A percentile compares a stretch with the other conserved stretches of the same genome.
Conservation (phyloP, 2,797 vertebrate species). For the Pelobates cultripes region DNA sequence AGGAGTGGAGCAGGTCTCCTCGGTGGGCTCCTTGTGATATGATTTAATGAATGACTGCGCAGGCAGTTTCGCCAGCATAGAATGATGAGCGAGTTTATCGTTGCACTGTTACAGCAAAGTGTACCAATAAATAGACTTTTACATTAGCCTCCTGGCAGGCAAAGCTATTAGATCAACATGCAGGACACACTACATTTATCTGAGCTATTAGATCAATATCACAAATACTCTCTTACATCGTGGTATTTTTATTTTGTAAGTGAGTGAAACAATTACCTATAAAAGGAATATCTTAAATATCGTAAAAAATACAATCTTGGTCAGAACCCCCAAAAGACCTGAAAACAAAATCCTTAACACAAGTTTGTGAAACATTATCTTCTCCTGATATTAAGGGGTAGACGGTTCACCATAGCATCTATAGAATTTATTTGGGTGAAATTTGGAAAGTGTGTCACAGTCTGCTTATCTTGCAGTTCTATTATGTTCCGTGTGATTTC, state of each 20-base stretch:
- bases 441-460: no score
- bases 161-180: slow-evolving; percentile 78
- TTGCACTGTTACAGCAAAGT: not conserved
- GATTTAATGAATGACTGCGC: not conserved
- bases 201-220: slow-evolving; percentile 31
- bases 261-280: not conserved
- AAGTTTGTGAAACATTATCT: no score
- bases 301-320: not conserved
- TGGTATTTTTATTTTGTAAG: not conserved
- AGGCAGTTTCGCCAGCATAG: not conserved
- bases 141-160: slow-evolving; percentile 79
- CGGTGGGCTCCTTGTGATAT: not conserved
- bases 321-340: not conserved
- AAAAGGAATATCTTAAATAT: not conserved
- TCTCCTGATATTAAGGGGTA: no score
- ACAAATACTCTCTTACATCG: slow-evolving; percentile 26
- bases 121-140: slow-evolving; percentile 72
- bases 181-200: slow-evolving; percentile 67
- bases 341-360: no score
- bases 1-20: no score
- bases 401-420: no score
- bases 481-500: no score
- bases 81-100: not conserved
- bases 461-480: no score
- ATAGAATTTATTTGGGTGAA: no score